Evolutionary conservation across 2,888 invertebrate genomes (phyloP), one percentile per base, ranked within the genome.

Genomic region (Hypena proboscidalis): DNA sequence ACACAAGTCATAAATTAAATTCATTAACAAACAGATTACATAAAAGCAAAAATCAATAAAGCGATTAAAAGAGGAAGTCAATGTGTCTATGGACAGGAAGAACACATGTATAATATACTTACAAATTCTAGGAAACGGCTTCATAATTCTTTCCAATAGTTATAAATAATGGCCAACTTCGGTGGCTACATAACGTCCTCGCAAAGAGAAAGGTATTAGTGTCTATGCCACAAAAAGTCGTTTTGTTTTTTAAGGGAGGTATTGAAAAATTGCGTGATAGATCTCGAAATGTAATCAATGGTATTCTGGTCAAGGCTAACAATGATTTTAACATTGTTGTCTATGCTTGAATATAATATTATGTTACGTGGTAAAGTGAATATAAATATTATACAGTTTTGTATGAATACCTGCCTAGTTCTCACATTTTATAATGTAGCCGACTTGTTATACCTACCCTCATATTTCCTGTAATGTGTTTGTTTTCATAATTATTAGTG

Each of bases 131-230:
- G 32, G 33, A 40, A 33, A 27, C 21, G 8, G 8, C 10, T n/a
- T 23, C 1, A 10, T 40, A 40, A 30, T 19, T 19, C 4, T 5
- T 2, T 19, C 7, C 10, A 13, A 7, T 11, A 19, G 17, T 3
- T n/a, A 14, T 9, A 9, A 23, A 10, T 14, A 27, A 20, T 19
- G 8, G 7, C 13, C 14, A 19, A 20, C n/a, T 13, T 15, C 6
- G 9, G 3, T 7, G 1, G 26, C 5, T 23, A 23, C 8, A 29
- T 32, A 21, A 31, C 13, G 26, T 32, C 39, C 26, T 26, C 32
- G 21, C 26, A 27, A 33, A 33, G 39, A 40, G 21, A 40, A 30
- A 33, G 23, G 33, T 29, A 9, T n/a, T 15, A 29, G 29, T 32
- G 26, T 32, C 21, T 17, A 26, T 23, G 11, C 17, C 8, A 22